These are phyloP conservation scores for Drosophila lini DNA, from an alignment of 1,140 invertebrate genomes.

Conservation along the genomic window DNA sequence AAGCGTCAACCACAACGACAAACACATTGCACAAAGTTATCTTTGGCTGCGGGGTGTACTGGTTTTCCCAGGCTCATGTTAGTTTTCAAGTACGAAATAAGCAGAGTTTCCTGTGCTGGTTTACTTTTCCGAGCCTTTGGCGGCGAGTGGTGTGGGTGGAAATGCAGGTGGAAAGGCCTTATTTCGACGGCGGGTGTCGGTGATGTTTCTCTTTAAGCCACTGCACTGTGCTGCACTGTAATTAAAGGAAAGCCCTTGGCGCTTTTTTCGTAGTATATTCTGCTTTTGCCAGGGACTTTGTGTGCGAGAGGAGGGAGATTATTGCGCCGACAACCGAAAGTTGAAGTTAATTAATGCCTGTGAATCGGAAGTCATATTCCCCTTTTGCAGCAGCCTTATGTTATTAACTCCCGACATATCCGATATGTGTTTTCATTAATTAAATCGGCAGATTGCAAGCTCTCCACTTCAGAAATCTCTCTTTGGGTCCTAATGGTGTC, in stretches of 20 bases:
- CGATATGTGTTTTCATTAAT: conserved; percentile 33
- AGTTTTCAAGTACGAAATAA: conserved; percentile 58
- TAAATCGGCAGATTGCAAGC: conserved; percentile 31
- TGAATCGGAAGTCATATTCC: conserved; percentile 23
- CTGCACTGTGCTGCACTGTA: conserved; percentile 19
- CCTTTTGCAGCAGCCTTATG: conserved; percentile 1
- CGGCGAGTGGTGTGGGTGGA: conserved; percentile 12
- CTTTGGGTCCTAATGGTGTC: conserved; percentile 11
- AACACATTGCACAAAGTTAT: conserved; percentile 43
- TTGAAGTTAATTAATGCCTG: conserved; percentile 34
- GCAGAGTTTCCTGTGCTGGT: conserved; percentile 23
- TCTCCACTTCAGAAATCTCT: conserved; percentile 16
- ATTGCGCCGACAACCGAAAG: conserved; percentile 16
- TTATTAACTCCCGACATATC: conserved; percentile 15
- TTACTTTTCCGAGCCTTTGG: conserved; percentile 29
- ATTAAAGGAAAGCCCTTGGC: conserved; percentile 32
- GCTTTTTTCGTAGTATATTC: conserved; percentile 12
- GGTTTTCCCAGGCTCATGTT: conserved; percentile 40
- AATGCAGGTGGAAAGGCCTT: conserved; percentile 17
- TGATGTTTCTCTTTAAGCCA: conserved; percentile 41
- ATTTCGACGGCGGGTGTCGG: conserved; percentile 30
- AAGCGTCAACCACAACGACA: conserved; percentile 35
- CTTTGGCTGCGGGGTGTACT: conserved; percentile 29
- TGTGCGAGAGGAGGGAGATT: conserved; percentile 11
- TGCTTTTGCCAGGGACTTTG: conserved; percentile 20